Evolutionary conservation across 2,888 invertebrate genomes (phyloP).

Genomic region (Torymus tubicola): DNA sequence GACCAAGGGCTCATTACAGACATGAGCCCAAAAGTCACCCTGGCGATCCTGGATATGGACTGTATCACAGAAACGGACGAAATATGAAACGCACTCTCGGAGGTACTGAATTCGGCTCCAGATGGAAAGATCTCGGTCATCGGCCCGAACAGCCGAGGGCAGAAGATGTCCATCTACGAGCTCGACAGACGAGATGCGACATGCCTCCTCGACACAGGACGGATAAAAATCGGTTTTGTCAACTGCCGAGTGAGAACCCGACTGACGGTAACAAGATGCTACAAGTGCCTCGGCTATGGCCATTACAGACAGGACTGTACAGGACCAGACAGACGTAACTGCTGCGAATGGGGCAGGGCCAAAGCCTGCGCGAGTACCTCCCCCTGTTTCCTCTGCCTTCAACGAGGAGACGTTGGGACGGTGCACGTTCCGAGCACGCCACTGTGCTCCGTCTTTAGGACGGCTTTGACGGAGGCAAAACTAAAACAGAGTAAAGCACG

Average conservation of each 20-base stretch:
- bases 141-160: too few relatives aligned
- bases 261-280: not conserved
- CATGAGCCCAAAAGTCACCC: too few relatives aligned
- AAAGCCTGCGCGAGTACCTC: not conserved
- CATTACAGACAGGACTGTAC: too few relatives aligned
- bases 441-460: not conserved
- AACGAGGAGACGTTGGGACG: not conserved
- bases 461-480: too few relatives aligned
- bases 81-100: too few relatives aligned
- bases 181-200: not conserved
- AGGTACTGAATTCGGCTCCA: too few relatives aligned
- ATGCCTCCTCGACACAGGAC: not conserved
- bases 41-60: too few relatives aligned
- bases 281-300: not conserved
- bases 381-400: slow-evolving; percentile 3
- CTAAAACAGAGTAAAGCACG: too few relatives aligned
- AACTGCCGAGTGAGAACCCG: not conserved
- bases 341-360: not conserved
- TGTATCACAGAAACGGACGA: too few relatives aligned
- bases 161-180: not conserved
- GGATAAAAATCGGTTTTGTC: not conserved
- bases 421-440: slow-evolving; percentile 1
- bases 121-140: too few relatives aligned
- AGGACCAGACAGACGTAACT: not conserved
- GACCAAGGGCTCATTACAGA: too few relatives aligned